phyloP scores from a whole-genome alignment of 2,113 vertebrate genomes.

The human region DNA sequence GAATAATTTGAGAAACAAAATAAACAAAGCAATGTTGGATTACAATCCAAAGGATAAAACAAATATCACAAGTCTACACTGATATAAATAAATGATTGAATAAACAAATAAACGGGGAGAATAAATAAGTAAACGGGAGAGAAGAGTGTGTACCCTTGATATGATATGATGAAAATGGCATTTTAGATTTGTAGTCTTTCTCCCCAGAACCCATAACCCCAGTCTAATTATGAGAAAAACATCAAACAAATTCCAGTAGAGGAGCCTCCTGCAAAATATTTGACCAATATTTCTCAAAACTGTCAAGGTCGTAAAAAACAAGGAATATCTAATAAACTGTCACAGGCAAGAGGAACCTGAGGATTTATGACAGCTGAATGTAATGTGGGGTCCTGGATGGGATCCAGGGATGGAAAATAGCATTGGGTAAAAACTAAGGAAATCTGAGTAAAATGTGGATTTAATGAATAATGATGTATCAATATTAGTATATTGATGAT shows the following conservation, averaged over 20 bases:
- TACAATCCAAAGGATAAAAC: background rate
- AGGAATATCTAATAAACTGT: background rate
- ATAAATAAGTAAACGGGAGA: too few relatives aligned
- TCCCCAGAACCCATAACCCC: background rate
- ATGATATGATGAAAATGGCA: background rate
- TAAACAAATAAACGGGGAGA: too few relatives aligned
- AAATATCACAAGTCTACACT: background rate
- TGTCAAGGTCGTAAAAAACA: background rate
- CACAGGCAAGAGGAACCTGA: background rate
- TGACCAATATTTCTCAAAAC: too few relatives aligned
- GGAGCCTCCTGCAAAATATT: background rate
- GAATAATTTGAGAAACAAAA: background rate
- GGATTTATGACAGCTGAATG: background rate
- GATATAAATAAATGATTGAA: too few relatives aligned
- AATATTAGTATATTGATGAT: background rate
- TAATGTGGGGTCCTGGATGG: background rate
- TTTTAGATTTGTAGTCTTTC: background rate
- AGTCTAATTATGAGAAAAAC: background rate
- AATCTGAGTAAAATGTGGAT: background rate
- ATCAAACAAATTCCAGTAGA: background rate
- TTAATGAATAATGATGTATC: background rate
- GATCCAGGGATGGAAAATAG: background rate
- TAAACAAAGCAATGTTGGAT: background rate
- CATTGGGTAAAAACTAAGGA: background rate
- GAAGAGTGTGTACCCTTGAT: too few relatives aligned